phyloP scores from a whole-genome alignment of 2,113 vertebrate species.

The Xiphophorus maculatus region DNA sequence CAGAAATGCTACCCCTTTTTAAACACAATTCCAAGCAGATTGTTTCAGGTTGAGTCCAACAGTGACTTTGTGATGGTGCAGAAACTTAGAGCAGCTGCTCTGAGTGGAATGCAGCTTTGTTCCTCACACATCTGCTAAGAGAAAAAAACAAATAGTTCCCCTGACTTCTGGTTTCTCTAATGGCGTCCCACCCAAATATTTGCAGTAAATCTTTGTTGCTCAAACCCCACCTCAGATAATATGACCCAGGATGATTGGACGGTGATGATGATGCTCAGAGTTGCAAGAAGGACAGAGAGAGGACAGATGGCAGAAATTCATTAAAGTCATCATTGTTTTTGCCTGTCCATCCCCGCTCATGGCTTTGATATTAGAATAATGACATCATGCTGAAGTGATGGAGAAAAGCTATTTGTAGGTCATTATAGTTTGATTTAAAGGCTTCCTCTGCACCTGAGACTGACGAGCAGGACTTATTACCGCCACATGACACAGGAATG shows the following conservation, averaged over 20 bases:
- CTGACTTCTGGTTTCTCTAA: constrained; percentile 37
- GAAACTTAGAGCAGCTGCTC: constrained; percentile 35
- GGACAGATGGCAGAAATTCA: constrained; percentile 45
- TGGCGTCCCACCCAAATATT: constrained; percentile 26
- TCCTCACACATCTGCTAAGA: constrained; percentile 37
- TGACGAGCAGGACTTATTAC: constrained; percentile 25
- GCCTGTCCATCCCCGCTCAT: constrained; percentile 1
- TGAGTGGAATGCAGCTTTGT: background rate
- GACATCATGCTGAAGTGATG: constrained; percentile 33
- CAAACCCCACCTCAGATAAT: constrained; percentile 9
- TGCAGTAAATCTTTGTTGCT: constrained; percentile 36
- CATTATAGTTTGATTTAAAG: constrained; percentile 38
- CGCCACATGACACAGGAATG: background rate
- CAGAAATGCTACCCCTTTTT: background rate
- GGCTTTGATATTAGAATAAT: constrained; percentile 20
- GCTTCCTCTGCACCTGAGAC: constrained; percentile 39
- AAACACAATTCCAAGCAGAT: background rate
- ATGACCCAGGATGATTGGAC: background rate
- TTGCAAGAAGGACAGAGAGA: constrained; percentile 27
- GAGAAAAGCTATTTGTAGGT: constrained; percentile 34
- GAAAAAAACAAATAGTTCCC: constrained; percentile 55
- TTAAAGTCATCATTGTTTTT: constrained; percentile 29
- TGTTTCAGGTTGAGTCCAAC: constrained; percentile 16
- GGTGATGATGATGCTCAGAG: background rate
- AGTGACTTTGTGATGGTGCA: constrained; percentile 33